These are phyloP conservation scores for Sisor rabdophorus DNA, from an alignment of 2,113 vertebrate genomes.

Conservation along the genomic window DNA sequence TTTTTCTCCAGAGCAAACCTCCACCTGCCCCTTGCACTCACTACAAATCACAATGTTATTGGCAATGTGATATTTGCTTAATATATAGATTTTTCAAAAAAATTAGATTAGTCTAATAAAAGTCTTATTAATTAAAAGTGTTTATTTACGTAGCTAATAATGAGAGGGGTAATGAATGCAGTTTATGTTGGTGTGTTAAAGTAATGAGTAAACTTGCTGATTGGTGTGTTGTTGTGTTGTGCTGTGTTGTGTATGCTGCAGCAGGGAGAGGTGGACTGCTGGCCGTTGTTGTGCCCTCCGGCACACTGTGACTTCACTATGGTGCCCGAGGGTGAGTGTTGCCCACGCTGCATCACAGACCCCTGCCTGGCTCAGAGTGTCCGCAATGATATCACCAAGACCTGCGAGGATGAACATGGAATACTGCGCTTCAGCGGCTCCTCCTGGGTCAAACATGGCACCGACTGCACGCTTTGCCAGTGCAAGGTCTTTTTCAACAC, in stretches of 20 bases:
- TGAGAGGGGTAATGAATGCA: neutral
- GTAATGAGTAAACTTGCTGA: neutral
- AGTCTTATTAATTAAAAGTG: no score
- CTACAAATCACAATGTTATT: no score
- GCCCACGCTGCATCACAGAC: constrained; percentile 84
- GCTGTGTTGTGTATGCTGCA: neutral
- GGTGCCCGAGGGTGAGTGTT: constrained; percentile 90
- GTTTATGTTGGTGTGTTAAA: neutral
- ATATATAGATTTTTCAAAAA: no score
- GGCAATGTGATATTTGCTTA: no score
- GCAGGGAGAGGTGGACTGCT: constrained; percentile 91
- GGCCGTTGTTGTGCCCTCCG: constrained; percentile 90
- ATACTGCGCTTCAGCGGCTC: constrained; percentile 92
- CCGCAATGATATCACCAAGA: constrained; percentile 96
- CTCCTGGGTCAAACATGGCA: constrained; percentile 95
- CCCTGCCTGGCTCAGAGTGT: constrained; percentile 91
- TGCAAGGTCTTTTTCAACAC: constrained; percentile 74
- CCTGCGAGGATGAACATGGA: constrained; percentile 87
- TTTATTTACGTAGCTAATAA: neutral
- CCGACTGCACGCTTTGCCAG: constrained; percentile 95
- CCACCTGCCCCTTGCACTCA: no score
- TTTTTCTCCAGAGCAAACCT: no score
- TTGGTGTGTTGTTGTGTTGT: neutral
- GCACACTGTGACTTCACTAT: constrained; percentile 89
- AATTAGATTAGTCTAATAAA: no score